Evolutionary conservation across 1,140 invertebrate species (phyloP).

Genomic region (Archegozetes longisetosus): DNA sequence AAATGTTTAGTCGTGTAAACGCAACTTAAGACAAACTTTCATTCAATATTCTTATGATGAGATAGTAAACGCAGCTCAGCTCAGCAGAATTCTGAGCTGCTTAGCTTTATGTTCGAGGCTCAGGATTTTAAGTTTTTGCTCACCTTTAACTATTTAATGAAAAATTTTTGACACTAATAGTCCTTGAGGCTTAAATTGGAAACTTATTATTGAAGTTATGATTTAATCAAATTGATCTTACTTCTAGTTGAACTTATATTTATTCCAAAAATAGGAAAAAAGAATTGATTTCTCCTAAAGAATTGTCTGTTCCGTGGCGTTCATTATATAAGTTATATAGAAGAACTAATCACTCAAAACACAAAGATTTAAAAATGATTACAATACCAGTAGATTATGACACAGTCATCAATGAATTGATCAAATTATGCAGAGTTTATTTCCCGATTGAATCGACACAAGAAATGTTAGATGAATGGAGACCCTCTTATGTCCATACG

Average conservation of each 20-base stretch:
- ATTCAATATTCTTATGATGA: no score
- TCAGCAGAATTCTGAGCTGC: no score
- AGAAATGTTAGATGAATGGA: constrained; percentile 70
- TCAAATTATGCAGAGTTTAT: constrained; percentile 36
- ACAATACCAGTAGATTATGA: constrained; percentile 29
- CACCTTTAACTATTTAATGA: no score
- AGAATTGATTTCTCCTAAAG: constrained; percentile 53
- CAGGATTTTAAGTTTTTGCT: no score
- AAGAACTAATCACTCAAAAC: constrained; percentile 34
- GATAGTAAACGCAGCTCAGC: no score
- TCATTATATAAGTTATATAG: constrained; percentile 56
- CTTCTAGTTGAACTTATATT: not conserved
- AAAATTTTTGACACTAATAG: no score
- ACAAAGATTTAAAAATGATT: constrained; percentile 38
- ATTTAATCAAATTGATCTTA: constrained; percentile 5
- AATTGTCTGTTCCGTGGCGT: constrained; percentile 65
- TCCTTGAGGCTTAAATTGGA: no score
- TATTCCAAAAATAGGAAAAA: constrained; percentile 47
- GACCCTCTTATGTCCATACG: constrained; percentile 54
- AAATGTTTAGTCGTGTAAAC: no score
- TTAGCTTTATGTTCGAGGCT: no score
- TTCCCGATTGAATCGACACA: constrained; percentile 55
- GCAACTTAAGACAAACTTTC: no score
- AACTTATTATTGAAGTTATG: no score
- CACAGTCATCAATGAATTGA: constrained; percentile 25